Evolutionary conservation across 2,888 invertebrate species (phyloP), one percentile per base, ranked within the genome.

Genomic region (Drosophila atripex): DNA sequence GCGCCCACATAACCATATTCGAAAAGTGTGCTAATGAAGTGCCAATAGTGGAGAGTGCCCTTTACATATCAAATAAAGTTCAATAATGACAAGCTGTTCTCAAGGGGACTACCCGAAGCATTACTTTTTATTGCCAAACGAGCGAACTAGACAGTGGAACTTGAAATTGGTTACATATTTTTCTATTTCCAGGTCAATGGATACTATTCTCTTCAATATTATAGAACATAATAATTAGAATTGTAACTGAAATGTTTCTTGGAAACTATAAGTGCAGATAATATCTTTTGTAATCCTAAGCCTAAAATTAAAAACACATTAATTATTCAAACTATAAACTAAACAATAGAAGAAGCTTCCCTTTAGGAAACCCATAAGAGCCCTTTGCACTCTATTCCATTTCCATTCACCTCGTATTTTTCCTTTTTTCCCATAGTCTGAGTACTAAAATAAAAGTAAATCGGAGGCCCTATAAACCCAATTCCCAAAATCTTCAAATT

Each of bases 1-100:
- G 64, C 66, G 66, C 64, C 64, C 66, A 53, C 66, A 64, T 64
- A 66, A 25, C 30, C 64, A 53, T 38, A 38, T 46, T 53, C 53
- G 30, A 66, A 38, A 64, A 53, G 53, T 64, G 64, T 65, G 64
- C 54, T 64, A 64, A 64, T 64, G 64, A 66, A 53, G 66, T 64
- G 64, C 66, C 53, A 64, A 64, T 53, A 30, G 28, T 21, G n/a
- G 6, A 51, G 65, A 45, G 66, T 38, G 45, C 53, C 66, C 63
- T 52, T 21, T 52, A 14, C 41, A 16, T 21, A 38, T 65, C 21
- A 28, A 53, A 12, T 39, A 21, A 1, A 2, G 30, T 60, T 28
- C 41, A n/a, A 38, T 39, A 14, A 61, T 47, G 61, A 61, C 38
- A 38, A 21, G 11, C 30, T n/a, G 18, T 16, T 9, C 39, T n/a